A percentile compares a stretch with the other conserved stretches of the same genome.
Evolutionary conservation across 1,140 invertebrate species (phyloP).

Genomic region (Drosophila suzukii): DNA sequence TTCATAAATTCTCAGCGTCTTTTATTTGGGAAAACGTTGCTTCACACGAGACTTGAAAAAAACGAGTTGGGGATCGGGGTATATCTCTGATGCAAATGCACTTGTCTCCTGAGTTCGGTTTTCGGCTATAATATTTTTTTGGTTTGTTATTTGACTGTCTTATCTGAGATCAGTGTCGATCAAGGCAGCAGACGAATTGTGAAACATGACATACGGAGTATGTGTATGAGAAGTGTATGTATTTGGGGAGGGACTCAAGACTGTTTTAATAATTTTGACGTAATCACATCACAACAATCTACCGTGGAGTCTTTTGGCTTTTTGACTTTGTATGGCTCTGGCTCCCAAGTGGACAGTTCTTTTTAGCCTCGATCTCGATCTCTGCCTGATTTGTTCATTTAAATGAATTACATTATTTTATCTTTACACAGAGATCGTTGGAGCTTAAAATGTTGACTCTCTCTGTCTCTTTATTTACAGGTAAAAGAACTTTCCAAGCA

Average conservation of each 20-base stretch:
- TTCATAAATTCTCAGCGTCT: conserved; percentile 35
- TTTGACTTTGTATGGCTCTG: conserved; percentile 55
- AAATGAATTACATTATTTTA: conserved; percentile 82
- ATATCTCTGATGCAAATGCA: conserved; percentile 69
- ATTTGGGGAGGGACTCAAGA: conserved; percentile 50
- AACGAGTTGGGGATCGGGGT: conserved; percentile 3
- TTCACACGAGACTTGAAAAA: conserved; percentile 58
- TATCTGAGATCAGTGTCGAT: conserved; percentile 81
- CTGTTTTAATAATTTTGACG: conserved; percentile 82
- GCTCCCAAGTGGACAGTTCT: conserved; percentile 64
- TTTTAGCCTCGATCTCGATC: conserved; percentile 14
- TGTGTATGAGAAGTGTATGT: conserved; percentile 5
- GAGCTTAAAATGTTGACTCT: conserved; percentile 29
- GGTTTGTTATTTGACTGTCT: conserved; percentile 64
- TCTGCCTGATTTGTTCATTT: conserved; percentile 70
- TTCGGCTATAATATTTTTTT: conserved; percentile 39
- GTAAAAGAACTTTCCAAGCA: conserved; percentile 63
- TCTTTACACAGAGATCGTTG: conserved; percentile 71
- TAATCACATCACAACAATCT: conserved; percentile 82
- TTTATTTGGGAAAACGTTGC: conserved; percentile 58
- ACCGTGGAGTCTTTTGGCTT: conserved; percentile 27
- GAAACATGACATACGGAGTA: conserved; percentile 63
- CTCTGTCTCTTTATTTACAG: background rate
- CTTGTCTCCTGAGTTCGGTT: conserved; percentile 58
- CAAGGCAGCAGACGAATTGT: conserved; percentile 75